Percentiles rank a stretch among this genome's conserved stretches.
Evolutionary conservation across 37 sponge, comb jelly and placozoan genomes (phyloP).

Genomic region (Cliona cf. orientalis): DNA sequence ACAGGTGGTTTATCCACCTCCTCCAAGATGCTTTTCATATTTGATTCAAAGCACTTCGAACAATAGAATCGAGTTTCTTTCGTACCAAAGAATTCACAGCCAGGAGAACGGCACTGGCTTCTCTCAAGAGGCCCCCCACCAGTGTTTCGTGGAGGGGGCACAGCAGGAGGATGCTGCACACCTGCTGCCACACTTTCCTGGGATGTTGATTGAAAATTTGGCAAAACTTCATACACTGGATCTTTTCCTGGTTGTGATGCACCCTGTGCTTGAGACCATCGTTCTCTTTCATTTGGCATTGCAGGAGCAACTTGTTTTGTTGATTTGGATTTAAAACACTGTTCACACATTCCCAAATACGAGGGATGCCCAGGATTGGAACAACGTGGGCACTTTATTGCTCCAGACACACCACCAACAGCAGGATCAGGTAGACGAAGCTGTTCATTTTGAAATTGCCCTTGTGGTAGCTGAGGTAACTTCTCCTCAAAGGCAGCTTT

Average conservation of each 20-base stretch:
- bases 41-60: constrained; percentile 49
- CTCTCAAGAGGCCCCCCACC: not conserved
- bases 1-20: constrained; percentile 10
- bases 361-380: constrained; percentile 46
- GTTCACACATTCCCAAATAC: constrained; percentile 57
- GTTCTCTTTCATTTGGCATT: not conserved
- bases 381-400: constrained; percentile 48
- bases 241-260: not conserved
- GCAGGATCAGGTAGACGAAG: not conserved
- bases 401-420: not conserved
- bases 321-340: too few relatives aligned
- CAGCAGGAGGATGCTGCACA: not conserved
- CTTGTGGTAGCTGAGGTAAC: too few relatives aligned
- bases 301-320: too few relatives aligned
- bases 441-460: not conserved
- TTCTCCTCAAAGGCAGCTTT: not conserved
- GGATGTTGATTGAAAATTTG: not conserved
- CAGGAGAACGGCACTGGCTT: constrained; percentile 37
- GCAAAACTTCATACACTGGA: constrained; percentile 5
- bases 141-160: not conserved
- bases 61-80: constrained; percentile 52
- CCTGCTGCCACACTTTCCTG: not conserved
- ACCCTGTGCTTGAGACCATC: not conserved
- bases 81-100: constrained; percentile 66
- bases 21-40: constrained; percentile 30